phyloP scores from a whole-genome alignment of 2,888 invertebrate species.

The Herminia tarsipennalis region DNA sequence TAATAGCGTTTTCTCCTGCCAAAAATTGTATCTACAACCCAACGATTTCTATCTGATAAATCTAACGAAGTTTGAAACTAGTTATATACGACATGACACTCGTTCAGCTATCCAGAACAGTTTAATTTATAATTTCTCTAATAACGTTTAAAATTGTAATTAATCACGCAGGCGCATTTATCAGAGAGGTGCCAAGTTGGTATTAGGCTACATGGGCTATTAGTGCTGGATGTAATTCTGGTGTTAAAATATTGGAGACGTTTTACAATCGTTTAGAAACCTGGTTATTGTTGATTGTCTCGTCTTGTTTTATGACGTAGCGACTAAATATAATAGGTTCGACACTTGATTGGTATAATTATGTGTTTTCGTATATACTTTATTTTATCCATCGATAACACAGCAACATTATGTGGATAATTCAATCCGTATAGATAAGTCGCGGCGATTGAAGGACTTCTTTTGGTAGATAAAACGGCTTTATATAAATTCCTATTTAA shows the following conservation, averaged over 20 bases:
- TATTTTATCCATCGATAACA: too few relatives aligned
- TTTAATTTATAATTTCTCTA: constrained; percentile 18
- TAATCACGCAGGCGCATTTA: constrained; percentile 17
- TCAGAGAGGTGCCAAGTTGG: constrained; percentile 12
- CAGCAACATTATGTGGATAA: too few relatives aligned
- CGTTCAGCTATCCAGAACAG: constrained; percentile 21
- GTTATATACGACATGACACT: neutral
- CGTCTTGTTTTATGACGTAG: constrained; percentile 15
- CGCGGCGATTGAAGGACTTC: too few relatives aligned
- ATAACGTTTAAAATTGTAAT: constrained; percentile 18
- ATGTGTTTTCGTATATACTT: too few relatives aligned
- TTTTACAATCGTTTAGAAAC: constrained; percentile 17
- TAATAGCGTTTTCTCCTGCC: constrained; percentile 2
- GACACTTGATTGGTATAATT: too few relatives aligned
- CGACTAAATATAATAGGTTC: constrained; percentile 13
- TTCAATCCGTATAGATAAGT: too few relatives aligned
- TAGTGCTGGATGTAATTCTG: neutral
- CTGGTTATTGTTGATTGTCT: constrained; percentile 31
- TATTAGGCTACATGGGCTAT: too few relatives aligned
- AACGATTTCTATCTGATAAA: neutral
- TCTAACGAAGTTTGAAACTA: constrained; percentile 11
- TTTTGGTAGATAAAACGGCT: too few relatives aligned
- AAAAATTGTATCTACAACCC: constrained; percentile 6
- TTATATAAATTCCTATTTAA: too few relatives aligned
- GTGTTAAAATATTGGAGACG: constrained; percentile 16